Percentiles rank a stretch among this genome's conserved stretches.
These are phyloP conservation scores for Caenorhabditis remanei DNA, from an alignment of 1,140 invertebrate genomes.

Conservation along the genomic window DNA sequence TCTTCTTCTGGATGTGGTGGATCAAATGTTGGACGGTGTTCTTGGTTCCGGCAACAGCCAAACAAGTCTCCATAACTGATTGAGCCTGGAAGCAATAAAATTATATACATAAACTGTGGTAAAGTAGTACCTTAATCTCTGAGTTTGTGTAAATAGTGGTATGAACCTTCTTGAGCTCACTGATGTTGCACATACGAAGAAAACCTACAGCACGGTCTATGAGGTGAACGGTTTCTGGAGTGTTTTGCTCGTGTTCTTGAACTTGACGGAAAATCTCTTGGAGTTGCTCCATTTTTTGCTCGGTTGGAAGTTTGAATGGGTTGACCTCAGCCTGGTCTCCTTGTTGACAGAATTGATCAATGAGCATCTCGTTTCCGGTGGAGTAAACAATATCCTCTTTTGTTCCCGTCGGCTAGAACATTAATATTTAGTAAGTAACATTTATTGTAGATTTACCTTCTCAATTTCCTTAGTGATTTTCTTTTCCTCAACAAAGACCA, in stretches of 20 bases:
- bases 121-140: slow-evolving; percentile 48
- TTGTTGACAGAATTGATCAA: slow-evolving; percentile 63
- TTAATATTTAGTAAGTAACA: background rate
- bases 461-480: slow-evolving; percentile 54
- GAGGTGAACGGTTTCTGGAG: too few species aligned
- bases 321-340: slow-evolving; percentile 65
- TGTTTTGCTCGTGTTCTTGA: slow-evolving; percentile 44
- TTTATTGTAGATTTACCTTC: background rate
- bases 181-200: slow-evolving; percentile 61
- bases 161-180: slow-evolving; percentile 63
- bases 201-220: slow-evolving; percentile 65
- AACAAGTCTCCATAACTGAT: slow-evolving; percentile 60
- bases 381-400: slow-evolving; percentile 60
- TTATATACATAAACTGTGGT: background rate
- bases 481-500: slow-evolving; percentile 42
- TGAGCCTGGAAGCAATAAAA: background rate
- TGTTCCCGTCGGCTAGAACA: slow-evolving; percentile 9
- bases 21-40: slow-evolving; percentile 64
- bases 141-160: slow-evolving; percentile 56
- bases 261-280: slow-evolving; percentile 57
- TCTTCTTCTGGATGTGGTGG: too few species aligned
- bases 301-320: slow-evolving; percentile 53
- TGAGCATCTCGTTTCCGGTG: slow-evolving; percentile 26
- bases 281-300: slow-evolving; percentile 60
- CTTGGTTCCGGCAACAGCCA: slow-evolving; percentile 67